A percentile compares a stretch with the other conserved stretches of the same genome.
Conservation (phyloP, 1,140 invertebrate genomes). For the Euura lappo region DNA sequence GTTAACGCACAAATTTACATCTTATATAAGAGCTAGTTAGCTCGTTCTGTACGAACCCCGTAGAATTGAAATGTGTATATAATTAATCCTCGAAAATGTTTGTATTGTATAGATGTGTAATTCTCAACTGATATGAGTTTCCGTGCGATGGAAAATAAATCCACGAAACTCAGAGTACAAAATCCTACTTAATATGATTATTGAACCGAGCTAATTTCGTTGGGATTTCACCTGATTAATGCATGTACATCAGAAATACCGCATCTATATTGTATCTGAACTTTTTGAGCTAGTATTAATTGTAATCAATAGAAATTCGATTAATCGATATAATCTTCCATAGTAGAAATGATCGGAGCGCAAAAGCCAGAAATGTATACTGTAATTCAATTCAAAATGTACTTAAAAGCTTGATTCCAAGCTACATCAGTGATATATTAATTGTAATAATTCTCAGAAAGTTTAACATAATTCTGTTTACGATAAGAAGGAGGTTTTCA, state of each 20-base stretch:
- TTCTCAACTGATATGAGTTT: background rate
- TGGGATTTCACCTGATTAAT: no score
- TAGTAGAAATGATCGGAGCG: background rate
- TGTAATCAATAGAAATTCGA: background rate
- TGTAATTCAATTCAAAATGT: conserved; percentile 29
- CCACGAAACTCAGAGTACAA: background rate
- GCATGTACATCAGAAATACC: background rate
- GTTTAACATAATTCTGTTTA: background rate
- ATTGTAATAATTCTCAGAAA: conserved; percentile 25
- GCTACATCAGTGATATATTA: conserved; percentile 40
- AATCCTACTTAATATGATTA: background rate
- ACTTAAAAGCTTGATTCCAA: conserved; percentile 40
- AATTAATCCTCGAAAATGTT: background rate
- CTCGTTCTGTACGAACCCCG: conserved; percentile 14
- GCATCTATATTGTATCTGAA: background rate
- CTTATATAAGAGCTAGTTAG: conserved; percentile 20
- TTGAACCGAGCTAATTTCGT: no score
- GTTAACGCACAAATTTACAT: conserved; percentile 27
- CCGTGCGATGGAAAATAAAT: background rate
- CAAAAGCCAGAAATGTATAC: background rate
- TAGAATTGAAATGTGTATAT: conserved; percentile 12
- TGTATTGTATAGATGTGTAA: conserved; percentile 1
- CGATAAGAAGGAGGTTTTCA: background rate
- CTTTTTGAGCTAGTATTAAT: background rate
- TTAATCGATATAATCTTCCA: background rate